A percentile compares a stretch with the other conserved stretches of the same genome.
These are phyloP conservation scores for Peromyscus polionotus DNA, from an alignment of 2,113 vertebrate genomes.

Conservation along the genomic window DNA sequence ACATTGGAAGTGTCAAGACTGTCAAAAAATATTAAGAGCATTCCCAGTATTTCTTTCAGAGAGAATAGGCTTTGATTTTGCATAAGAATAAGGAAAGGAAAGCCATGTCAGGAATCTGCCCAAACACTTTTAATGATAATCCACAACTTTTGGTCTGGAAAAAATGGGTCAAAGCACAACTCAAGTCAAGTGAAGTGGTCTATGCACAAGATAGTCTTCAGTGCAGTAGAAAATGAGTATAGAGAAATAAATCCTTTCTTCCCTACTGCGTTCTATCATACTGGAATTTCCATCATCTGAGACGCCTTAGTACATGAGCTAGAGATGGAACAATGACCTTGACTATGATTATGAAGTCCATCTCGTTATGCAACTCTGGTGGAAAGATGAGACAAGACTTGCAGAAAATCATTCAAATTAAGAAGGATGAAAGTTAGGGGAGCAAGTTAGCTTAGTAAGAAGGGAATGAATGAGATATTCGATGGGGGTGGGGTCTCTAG, in stretches of 20 bases:
- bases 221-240: not conserved
- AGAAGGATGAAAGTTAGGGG: not conserved
- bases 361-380: not conserved
- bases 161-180: not conserved
- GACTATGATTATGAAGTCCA: not conserved
- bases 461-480: not conserved
- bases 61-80: not conserved
- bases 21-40: constrained; percentile 27
- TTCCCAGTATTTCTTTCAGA: not conserved
- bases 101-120: not conserved
- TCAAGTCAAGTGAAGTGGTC: not conserved
- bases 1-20: constrained; percentile 17
- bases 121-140: not conserved
- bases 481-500: not conserved
- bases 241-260: not conserved
- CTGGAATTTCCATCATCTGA: not conserved
- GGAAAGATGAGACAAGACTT: not conserved
- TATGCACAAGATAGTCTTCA: not conserved
- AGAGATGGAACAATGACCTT: not conserved
- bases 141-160: not conserved
- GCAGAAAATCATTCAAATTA: not conserved
- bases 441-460: not conserved
- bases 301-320: not conserved
- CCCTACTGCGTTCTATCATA: not conserved
- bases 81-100: constrained; percentile 13